A percentile compares a stretch with the other conserved stretches of the same genome.
phyloP scores from a whole-genome alignment of 2,113 vertebrate species.

The Marcusenius ussheri region DNA sequence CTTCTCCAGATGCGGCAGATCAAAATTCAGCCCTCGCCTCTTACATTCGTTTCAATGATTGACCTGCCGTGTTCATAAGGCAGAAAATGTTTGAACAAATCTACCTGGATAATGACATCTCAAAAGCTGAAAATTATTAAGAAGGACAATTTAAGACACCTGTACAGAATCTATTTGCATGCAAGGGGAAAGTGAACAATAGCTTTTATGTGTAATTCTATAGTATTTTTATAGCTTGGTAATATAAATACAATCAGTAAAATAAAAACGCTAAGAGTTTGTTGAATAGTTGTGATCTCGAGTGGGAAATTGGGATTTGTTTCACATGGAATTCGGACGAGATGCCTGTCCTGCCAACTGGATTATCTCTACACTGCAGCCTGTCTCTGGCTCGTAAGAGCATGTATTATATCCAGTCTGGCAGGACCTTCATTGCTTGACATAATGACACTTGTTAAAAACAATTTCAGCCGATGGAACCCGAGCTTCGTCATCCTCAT shows the following conservation, averaged over 20 bases:
- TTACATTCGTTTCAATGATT: background rate
- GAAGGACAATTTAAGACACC: background rate
- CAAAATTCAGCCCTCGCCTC: background rate
- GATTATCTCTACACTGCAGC: constrained; percentile 54
- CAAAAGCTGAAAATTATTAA: background rate
- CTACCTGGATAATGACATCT: background rate
- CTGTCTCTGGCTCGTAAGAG: constrained; percentile 62
- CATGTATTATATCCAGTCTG: constrained; percentile 40
- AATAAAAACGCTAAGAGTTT: background rate
- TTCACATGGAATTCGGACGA: constrained; percentile 59
- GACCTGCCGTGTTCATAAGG: background rate
- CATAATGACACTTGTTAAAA: constrained; percentile 52
- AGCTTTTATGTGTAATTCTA: background rate
- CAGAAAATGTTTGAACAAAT: background rate
- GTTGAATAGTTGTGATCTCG: constrained; percentile 23
- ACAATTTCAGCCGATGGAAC: constrained; percentile 58
- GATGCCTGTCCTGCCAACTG: constrained; percentile 56
- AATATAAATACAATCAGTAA: background rate
- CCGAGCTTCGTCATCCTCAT: constrained; percentile 45
- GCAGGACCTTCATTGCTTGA: constrained; percentile 55
- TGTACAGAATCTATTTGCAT: background rate
- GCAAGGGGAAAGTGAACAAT: background rate
- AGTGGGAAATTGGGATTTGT: constrained; percentile 28
- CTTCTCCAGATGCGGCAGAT: background rate
- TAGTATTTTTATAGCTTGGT: background rate